These are phyloP conservation scores for Diplodus sargus DNA, from an alignment of 2,797 vertebrate genomes.

Conservation along the genomic window DNA sequence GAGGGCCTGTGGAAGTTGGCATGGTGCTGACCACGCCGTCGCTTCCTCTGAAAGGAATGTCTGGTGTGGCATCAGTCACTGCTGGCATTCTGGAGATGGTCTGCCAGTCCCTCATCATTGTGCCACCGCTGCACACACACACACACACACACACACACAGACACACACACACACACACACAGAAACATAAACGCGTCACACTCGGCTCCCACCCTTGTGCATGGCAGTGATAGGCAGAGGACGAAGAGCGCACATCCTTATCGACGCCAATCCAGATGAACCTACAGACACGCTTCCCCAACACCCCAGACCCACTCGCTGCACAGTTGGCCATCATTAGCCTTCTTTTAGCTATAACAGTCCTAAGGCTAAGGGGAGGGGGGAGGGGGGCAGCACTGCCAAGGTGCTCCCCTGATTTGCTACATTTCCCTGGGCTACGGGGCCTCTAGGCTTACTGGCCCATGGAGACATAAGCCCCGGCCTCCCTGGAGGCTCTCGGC, in stretches of 20 bases:
- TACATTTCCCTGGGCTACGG: constrained; percentile 80
- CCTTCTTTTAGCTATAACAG: constrained; percentile 80
- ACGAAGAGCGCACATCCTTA: constrained; percentile 84
- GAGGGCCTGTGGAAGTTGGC: constrained; percentile 74
- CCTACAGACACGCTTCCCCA: constrained; percentile 84
- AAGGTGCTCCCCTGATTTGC: constrained; percentile 85
- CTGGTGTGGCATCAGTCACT: constrained; percentile 85
- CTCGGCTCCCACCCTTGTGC: constrained; percentile 77
- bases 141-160: constrained; percentile 56
- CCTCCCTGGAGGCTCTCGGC: constrained; percentile 84
- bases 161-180: constrained; percentile 39
- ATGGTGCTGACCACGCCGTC: constrained; percentile 69
- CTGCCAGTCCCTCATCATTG: constrained; percentile 79
- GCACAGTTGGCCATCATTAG: constrained; percentile 84
- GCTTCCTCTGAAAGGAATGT: constrained; percentile 80
- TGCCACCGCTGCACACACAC: constrained; percentile 65
- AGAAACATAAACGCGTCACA: constrained; percentile 64
- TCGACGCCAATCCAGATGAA: constrained; percentile 89
- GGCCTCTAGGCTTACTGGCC: constrained; percentile 86
- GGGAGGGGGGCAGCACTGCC: constrained; percentile 69
- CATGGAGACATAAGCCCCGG: constrained; percentile 83
- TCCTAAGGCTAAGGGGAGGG: constrained; percentile 81
- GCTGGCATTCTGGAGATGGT: constrained; percentile 79
- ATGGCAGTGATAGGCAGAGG: constrained; percentile 84
- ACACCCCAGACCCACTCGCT: constrained; percentile 79